Evolutionary conservation across 2,888 invertebrate species (phyloP).

Genomic region (Ornithoptera alexandrae): DNA sequence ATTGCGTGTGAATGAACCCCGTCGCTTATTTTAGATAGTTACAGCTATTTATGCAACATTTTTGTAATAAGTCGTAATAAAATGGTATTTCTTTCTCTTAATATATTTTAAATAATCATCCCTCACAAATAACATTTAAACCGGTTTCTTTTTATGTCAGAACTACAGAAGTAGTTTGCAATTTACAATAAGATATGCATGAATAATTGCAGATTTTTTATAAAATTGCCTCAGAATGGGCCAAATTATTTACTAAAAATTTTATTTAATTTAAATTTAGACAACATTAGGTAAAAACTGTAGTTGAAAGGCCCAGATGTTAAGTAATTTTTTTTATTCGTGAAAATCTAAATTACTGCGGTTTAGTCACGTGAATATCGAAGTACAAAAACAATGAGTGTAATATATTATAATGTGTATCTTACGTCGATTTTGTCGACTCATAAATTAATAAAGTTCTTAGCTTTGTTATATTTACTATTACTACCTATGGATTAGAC

Average conservation of each 20-base stretch:
- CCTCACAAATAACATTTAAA: not conserved
- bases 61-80: not conserved
- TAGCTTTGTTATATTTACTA: too few species aligned
- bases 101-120: not conserved
- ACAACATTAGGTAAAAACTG: too few species aligned
- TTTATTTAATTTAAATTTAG: too few species aligned
- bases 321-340: too few species aligned
- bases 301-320: too few species aligned
- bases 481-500: too few species aligned
- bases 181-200: too few species aligned
- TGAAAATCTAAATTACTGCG: not conserved
- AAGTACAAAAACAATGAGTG: not conserved
- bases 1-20: conserved; percentile 65
- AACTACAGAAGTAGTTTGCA: too few species aligned
- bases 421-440: not conserved
- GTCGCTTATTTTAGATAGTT: conserved; percentile 13
- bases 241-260: too few species aligned
- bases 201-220: too few species aligned
- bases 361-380: not conserved
- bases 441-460: not conserved
- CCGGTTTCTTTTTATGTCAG: too few species aligned
- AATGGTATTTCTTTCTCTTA: not conserved
- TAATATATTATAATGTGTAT: not conserved
- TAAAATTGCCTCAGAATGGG: too few species aligned
- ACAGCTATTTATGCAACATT: conserved; percentile 22